A percentile compares a stretch with the other conserved stretches of the same genome.
Evolutionary conservation across 1,140 invertebrate genomes (phyloP).

Genomic region (Panonychus citri): DNA sequence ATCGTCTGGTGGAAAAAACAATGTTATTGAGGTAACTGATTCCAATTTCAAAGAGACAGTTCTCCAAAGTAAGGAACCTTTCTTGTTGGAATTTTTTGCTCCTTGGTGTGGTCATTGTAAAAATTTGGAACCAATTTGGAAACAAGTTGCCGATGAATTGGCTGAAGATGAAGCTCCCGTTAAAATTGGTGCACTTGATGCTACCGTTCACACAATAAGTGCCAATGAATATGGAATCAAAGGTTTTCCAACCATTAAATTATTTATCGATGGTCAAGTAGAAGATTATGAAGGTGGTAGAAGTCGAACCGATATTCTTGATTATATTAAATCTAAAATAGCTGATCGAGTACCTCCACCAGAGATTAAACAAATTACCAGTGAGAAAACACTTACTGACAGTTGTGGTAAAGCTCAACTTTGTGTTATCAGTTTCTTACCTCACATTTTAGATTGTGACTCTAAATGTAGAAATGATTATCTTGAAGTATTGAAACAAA

Average conservation of each 20-base stretch:
- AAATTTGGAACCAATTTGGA: conserved; percentile 82
- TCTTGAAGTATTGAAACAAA: conserved; percentile 41
- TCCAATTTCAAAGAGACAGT: conserved; percentile 64
- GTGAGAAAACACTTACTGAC: conserved; percentile 37
- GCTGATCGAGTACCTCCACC: conserved; percentile 67
- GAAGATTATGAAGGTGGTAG: conserved; percentile 56
- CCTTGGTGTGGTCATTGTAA: conserved; percentile 85
- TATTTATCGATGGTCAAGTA: conserved; percentile 56
- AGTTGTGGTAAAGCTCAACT: conserved; percentile 62
- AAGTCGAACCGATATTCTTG: conserved; percentile 66
- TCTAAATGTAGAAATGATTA: conserved; percentile 76
- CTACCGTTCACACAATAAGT: conserved; percentile 64
- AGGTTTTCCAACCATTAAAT: conserved; percentile 94
- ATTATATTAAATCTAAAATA: conserved; percentile 53
- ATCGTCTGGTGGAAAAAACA: conserved; percentile 17
- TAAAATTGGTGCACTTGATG: conserved; percentile 86
- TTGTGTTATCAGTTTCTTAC: conserved; percentile 79
- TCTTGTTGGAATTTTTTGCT: conserved; percentile 82
- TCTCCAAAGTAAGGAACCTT: background rate
- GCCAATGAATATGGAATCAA: conserved; percentile 38
- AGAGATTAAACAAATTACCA: conserved; percentile 38
- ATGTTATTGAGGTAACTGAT: conserved; percentile 80
- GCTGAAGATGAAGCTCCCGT: conserved; percentile 66
- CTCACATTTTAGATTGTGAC: conserved; percentile 93
- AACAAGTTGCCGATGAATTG: conserved; percentile 67